Evolutionary conservation across 2,888 invertebrate genomes (phyloP), one percentile per base, ranked within the genome.

Genomic region (Drosophila differens): DNA sequence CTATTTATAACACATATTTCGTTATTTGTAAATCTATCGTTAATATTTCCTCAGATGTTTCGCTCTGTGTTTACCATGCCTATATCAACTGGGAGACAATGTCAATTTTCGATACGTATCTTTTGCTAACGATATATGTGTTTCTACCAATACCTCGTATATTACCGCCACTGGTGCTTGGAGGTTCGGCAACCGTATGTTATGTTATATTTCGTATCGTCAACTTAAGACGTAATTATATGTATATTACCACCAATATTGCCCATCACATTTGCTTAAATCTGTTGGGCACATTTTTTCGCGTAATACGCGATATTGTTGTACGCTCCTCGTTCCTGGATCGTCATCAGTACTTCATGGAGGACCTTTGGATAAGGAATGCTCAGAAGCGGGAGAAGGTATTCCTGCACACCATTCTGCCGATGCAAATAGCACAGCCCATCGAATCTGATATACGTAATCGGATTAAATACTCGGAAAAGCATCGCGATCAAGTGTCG

Each of bases 361-460:
- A 88, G 60, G 70, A 74, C 35, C 62, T 78, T 16, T 52, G 44
- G 52, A 57, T 85, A 6, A 64, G 79, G 7, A 70, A 39, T 32
- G 74, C 86, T n/a, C 80, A 72, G 0, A 51, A 58, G 4, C 68
- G 75, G 61, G 84, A 85, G 44, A 81, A 79, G 52, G 0, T 62
- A 30, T 94, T 98, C 4, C 95, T 98, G 93, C 94, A 96, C 68
- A 98, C 97, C 85, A 97, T 98, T 79, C 94, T 98, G 33, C 98
- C 98, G 0, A 95, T 96, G 61, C 97, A 98, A 89, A 96, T 98
- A 62, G 96, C 97, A 5, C 94, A 94, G 3, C 94, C 94, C 90
- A 94, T 95, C 16, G 94, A 95, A 54, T 94, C 94, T 54, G 95
- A 95, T 66, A 94, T 95, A 12, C 93, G 95, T 58, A 93, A 93